Evolutionary conservation across 2,113 vertebrate genomes (phyloP).

Genomic region (Alaudala cheleensis): DNA sequence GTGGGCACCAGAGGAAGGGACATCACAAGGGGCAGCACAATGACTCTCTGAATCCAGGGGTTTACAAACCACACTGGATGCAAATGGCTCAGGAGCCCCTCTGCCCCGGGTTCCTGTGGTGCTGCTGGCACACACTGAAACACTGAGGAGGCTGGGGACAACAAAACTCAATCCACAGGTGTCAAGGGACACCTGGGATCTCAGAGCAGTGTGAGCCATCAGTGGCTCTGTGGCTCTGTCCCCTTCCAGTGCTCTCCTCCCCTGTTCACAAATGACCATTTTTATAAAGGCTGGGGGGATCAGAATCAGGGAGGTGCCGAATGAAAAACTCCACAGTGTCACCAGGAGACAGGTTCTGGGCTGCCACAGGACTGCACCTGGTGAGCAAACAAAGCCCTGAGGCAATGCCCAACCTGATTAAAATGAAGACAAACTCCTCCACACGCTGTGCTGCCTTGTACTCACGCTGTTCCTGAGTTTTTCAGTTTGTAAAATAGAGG

Average conservation of each 20-base stretch:
- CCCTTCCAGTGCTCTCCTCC: neutral
- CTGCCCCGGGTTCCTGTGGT: neutral
- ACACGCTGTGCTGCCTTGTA: neutral
- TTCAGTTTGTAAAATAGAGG: neutral
- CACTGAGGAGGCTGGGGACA: neutral
- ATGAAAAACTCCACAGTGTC: neutral
- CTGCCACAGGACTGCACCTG: neutral
- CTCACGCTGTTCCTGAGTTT: neutral
- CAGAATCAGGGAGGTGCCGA: neutral
- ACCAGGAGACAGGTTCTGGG: neutral
- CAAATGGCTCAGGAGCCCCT: neutral
- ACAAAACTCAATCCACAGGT: neutral
- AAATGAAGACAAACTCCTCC: neutral
- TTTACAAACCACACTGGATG: neutral
- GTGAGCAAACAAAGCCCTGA: neutral
- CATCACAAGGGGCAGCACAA: accelerated
- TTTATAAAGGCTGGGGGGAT: neutral
- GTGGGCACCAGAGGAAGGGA: neutral
- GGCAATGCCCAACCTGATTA: neutral
- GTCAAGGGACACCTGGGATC: accelerated
- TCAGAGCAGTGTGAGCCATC: accelerated
- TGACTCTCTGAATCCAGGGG: neutral
- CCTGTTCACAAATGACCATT: neutral
- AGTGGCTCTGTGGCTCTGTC: accelerated
- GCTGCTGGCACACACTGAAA: neutral